Base-by-base conservation (phyloP, 2,888 invertebrate species). In the Archaeoteleia sp. region DNA sequence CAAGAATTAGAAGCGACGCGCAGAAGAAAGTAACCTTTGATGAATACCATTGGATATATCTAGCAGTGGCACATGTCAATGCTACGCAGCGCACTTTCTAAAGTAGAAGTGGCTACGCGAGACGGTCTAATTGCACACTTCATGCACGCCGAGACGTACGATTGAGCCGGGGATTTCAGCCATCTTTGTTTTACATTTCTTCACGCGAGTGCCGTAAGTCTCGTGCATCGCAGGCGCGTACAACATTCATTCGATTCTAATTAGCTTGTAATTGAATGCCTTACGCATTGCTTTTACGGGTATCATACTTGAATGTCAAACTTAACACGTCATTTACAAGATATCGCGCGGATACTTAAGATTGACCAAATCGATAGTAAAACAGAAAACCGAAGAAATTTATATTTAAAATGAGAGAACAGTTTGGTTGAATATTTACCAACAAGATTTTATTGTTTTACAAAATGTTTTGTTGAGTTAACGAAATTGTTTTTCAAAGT, bases 91-190 rank as follows among this genome's bases (percentile, higher is more conserved):
- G 39, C 34, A 48, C 51, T 49, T 72, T 68, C 68, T 68, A 71
- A 69, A 60, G 63, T 51, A 71, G 53, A 71, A 72, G 70, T 72
- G 70, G 53, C 71, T 73, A 69, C 74, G 71, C 74, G 78, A 79
- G 78, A 79, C 78, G 72, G 69, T 74, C 75, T 79, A 79, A 80
- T 80, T 80, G 78, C 76, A 74, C 74, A 79, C 79, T 79, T 72
- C 71, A 77, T 72, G 72, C 72, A 68, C 71, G 58, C 67, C 53
- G 71, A 70, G 75, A 74, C 57, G 60, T 69, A 71, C 70, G 68
- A 61, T 53, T 13, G 45, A 49, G 45, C 54, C 34, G 20, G 15
- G 37, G 57, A 53, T 49, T 67, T 61, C 51, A 51, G 46, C 67
- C 66, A 46, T 63, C 48, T 51, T 51, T 58, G 29, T 48, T 57